Evolutionary conservation across 1,140 invertebrate genomes (phyloP), one percentile per base, ranked within the genome.

Genomic region (Hesperophylax magnus): DNA sequence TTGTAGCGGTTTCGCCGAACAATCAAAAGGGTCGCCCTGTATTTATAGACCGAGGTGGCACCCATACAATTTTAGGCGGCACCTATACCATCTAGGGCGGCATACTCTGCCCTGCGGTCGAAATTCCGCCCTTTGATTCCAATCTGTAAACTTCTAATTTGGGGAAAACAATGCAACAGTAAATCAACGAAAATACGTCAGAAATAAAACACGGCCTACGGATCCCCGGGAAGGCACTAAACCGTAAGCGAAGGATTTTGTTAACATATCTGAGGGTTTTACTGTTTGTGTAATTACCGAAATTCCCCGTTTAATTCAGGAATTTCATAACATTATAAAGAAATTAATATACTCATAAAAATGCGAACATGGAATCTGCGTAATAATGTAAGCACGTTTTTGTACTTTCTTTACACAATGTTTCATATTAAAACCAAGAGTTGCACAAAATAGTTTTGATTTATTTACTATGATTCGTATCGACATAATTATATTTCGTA

Each of bases 121-220:
- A 67, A 69, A 74, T 63, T n/a, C 71, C 31, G 56, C 24, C 56
- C 71, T 75, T 72, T 75, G 79, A 78, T 78, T 78, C 34, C 61
- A 79, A 79, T 79, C 78, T 72, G 52, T 60, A 47, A 60, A 74
- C 71, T 74, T 74, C 71, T 74, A 74, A 74, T 74, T 60, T 61
- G 47, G 47, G 71, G 71, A 56, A 74, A 74, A 74, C 71, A 74
- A 74, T 74, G 53, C 71, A 74, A 56, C 47, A 74, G 71, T 74
- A 74, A 74, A 74, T 74, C 71, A 74, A 74, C 47, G 20, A 18
- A 11, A 22, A 56, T 56, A 56, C 52, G 71, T 74, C 71, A 56
- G 47, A 56, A 74, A 24, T 53, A 17, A 71, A 71, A n/a, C 31
- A 47, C 9, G 39, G 39, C 39, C 39, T 47, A 47, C 61, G 61